Conservation (phyloP, 2,797 vertebrate species). For the Sebastes kiyomatsui region DNA sequence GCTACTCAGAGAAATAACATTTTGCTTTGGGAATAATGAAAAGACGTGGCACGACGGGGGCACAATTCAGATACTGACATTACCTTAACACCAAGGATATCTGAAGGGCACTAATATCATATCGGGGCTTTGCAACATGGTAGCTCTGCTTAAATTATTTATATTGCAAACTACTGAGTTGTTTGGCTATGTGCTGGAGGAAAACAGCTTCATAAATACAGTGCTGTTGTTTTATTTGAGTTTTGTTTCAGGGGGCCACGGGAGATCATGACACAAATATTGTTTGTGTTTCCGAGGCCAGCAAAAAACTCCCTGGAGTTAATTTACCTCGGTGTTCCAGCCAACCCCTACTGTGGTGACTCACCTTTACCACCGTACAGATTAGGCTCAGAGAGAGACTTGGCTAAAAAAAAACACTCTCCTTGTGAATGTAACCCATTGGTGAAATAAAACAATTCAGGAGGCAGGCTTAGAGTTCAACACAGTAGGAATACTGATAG, state of each 20-base stretch:
- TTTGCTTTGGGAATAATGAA: conserved; percentile 35
- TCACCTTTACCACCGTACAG: conserved; percentile 49
- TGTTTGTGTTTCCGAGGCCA: conserved; percentile 53
- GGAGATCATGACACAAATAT: conserved; percentile 64
- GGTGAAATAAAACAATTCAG: conserved; percentile 45
- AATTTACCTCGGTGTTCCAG: conserved; percentile 48
- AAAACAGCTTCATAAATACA: conserved; percentile 34
- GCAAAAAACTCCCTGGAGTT: conserved; percentile 58
- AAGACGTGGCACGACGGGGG: not conserved
- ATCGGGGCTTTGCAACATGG: not conserved
- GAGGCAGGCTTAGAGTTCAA: conserved; percentile 31
- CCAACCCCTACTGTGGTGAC: conserved; percentile 36
- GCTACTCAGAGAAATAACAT: conserved; percentile 15
- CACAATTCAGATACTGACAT: not conserved
- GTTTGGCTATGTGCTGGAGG: conserved; percentile 2
- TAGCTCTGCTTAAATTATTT: conserved; percentile 32
- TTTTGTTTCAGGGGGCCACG: conserved; percentile 35
- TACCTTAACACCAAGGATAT: conserved; percentile 1
- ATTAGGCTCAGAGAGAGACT: conserved; percentile 40
- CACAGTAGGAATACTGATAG: not conserved
- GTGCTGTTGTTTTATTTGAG: conserved; percentile 46
- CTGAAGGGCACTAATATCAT: not conserved
- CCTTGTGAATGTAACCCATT: not conserved
- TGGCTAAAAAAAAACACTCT: conserved; percentile 1
- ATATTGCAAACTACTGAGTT: not conserved